A percentile compares a stretch with the other conserved stretches of the same genome.
Conservation (phyloP, 2,797 vertebrate genomes). For the Myoxocephalus aenaeus region DNA sequence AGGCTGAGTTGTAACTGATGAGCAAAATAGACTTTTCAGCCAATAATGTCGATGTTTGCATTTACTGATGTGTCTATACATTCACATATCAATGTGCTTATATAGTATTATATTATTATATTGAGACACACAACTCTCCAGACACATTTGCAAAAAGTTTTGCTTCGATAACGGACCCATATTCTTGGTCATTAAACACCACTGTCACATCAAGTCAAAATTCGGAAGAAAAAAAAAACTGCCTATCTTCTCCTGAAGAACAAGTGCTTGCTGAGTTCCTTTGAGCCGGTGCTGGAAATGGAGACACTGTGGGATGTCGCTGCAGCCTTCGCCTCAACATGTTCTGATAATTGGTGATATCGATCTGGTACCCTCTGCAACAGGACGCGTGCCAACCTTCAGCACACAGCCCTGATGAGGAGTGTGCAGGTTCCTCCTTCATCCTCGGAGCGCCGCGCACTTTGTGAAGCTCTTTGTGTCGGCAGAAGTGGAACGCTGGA, state of each 20-base stretch:
- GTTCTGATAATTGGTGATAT: conserved; percentile 54
- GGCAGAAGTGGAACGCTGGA: conserved; percentile 7
- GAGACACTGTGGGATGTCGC: conserved; percentile 21
- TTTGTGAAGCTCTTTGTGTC: conserved; percentile 12
- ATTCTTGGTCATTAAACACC: background rate
- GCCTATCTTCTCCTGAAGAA: conserved; percentile 11
- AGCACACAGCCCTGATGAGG: conserved; percentile 17
- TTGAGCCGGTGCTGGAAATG: conserved; percentile 7
- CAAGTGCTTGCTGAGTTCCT: conserved; percentile 23
- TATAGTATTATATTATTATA: no score
- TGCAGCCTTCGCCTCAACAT: conserved; percentile 22
- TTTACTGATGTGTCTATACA: no score
- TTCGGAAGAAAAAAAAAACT: background rate
- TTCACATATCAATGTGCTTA: no score
- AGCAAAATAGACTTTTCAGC: no score
- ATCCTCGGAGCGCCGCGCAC: background rate
- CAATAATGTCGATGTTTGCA: no score
- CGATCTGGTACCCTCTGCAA: conserved; percentile 18
- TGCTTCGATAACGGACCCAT: background rate
- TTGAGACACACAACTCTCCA: no score
- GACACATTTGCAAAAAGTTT: no score
- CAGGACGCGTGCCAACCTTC: conserved; percentile 14
- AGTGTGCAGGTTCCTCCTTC: conserved; percentile 6
- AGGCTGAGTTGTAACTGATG: no score
- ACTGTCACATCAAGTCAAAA: background rate